Base-by-base conservation (phyloP, 2,888 invertebrate genomes). In the Temnothorax rugatulus region DNA sequence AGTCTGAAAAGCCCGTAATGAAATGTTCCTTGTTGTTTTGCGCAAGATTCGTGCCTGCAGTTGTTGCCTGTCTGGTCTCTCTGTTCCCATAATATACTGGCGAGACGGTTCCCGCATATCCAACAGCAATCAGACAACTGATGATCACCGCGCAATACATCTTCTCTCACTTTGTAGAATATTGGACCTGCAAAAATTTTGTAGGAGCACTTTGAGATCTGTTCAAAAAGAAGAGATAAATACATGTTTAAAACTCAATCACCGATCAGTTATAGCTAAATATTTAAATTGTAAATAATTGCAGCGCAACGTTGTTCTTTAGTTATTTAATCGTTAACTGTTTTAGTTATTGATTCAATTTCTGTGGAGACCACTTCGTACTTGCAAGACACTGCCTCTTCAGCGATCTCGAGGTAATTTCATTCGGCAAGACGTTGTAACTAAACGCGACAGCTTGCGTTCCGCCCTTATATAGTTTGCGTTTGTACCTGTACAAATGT, bases 101-200 rank as follows among this genome's bases (percentile, higher is more conserved):
- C 15, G 5, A 3, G 21, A 21, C 1, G 1, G 0, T 25, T 25
- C 4, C 4, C 18, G 13, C 41, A 74, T 2, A 74, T n/a, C n/a
- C 29, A 4, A n/a, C 4, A 41, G 41, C 47, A 34, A 75, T n/a
- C n/a, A 75, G n/a, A 64, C 25, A 74, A 63, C 18, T 61, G 44
- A 74, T 44, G n/a, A 61, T 44, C 15, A 21, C 7, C 3, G 11
- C 9, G 61, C 5, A n/a, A 44, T 29, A 11, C 74, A 74, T 74
- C 8, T 59, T 75, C n/a, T 5, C 25, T 41, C 15, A 13, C 44
- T 74, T 73, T 29, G 11, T 41, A 25, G 13, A 47, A 34, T 8
- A 34, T 8, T 34, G 21, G 5, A 38, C 1, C 29, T 71, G 38
- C 0, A 73, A 38, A 57, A 54, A 41, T 41, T 18, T 29, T 2